phyloP scores from a whole-genome alignment of 1,140 invertebrate genomes.

The Spodoptera litura region DNA sequence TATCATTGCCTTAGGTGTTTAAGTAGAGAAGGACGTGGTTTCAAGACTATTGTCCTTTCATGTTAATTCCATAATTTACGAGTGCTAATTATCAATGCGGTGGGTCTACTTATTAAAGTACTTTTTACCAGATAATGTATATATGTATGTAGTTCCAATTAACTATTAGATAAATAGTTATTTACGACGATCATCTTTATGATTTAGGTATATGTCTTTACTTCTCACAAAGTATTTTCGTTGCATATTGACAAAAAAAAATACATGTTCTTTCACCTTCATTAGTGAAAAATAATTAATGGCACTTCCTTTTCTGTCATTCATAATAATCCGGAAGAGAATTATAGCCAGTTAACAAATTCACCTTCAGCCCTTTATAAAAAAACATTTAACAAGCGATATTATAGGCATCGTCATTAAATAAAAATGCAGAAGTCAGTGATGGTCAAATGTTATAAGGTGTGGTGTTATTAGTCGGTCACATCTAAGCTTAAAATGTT shows the following conservation, averaged over 20 bases:
- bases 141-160: neutral
- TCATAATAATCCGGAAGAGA: neutral
- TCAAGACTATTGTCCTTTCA: slow-evolving; percentile 7
- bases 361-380: neutral
- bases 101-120: slow-evolving; percentile 9
- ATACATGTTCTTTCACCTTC: neutral
- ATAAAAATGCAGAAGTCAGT: neutral
- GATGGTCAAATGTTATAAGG: neutral
- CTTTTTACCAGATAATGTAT: too few species aligned
- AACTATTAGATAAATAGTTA: neutral
- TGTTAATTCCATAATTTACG: neutral
- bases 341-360: neutral
- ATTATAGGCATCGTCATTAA: too few species aligned
- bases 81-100: neutral
- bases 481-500: slow-evolving; percentile 27
- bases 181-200: neutral
- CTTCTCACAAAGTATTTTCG: too few species aligned
- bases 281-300: neutral
- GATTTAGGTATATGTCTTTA: too few species aligned
- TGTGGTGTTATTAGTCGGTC: neutral
- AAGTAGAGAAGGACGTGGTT: neutral
- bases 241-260: neutral
- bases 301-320: neutral
- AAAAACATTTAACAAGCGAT: too few species aligned
- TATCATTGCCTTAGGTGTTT: neutral